Evolutionary conservation across 2,888 invertebrate species (phyloP), one percentile per base, ranked within the genome.

Genomic region (Tetropium fuscum): DNA sequence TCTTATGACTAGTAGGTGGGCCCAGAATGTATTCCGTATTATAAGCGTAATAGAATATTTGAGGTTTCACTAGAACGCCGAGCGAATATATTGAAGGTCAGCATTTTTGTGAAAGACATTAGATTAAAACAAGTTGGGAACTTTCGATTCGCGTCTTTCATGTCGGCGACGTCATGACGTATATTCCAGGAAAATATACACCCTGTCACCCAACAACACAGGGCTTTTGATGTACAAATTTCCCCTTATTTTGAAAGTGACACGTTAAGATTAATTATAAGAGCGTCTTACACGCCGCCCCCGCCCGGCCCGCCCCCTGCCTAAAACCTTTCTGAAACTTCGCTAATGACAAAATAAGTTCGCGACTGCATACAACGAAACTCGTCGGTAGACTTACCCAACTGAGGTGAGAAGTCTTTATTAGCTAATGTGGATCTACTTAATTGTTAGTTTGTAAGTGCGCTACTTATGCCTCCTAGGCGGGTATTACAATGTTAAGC

Each of bases 381-480:
- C 55, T 45, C 45, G 30, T 40, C 47, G 34, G 27, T 27, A 57
- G 47, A 55, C 30, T 51, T 41, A 20, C 27, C n/a, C 19, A 27
- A 16, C 27, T 19, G 41, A 60, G 59, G 59, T 59, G 57, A 59
- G 58, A 63, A 59, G 59, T 53, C 48, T 55, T 53, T 58, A 56
- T 55, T 56, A 59, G 43, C 27, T 56, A 49, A 58, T 55, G 60
- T 44, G 43, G 55, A 61, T n/a, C n/a, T n/a, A n/a, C 49, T 60
- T 58, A 57, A 60, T 58, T 57, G 44, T 7, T 1, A 16, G 30
- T 18, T 27, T 34, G 34, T 34, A 11, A 6, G 34, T 13, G 45
- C 40, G n/a, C n/a, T n/a, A n/a, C n/a, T n/a, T n/a, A n/a, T n/a
- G n/a, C n/a, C n/a, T n/a, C n/a, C n/a, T n/a, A n/a, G n/a, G n/a